Conservation (phyloP, 2,888 invertebrate species). For the Brenthis daphne region DNA sequence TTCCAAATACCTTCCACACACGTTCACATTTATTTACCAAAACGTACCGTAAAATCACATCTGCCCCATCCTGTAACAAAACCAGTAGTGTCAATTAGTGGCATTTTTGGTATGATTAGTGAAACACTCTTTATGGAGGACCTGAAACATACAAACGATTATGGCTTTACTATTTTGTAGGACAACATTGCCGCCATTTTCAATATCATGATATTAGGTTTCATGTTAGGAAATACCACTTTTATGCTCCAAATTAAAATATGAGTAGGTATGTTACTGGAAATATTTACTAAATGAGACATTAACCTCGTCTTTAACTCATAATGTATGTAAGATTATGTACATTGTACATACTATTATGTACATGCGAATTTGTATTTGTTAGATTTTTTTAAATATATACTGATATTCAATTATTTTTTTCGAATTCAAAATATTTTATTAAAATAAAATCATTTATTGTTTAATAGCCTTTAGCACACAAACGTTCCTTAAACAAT, state of each 20-base stretch:
- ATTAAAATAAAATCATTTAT: too few species aligned
- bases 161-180: not conserved
- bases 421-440: too few species aligned
- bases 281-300: not conserved
- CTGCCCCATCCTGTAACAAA: slow-evolving; percentile 74
- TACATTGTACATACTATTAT: too few species aligned
- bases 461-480: too few species aligned
- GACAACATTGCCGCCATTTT: not conserved
- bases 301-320: not conserved
- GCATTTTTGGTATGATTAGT: slow-evolving; percentile 37
- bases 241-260: not conserved
- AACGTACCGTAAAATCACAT: slow-evolving; percentile 63
- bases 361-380: too few species aligned
- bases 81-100: slow-evolving; percentile 44
- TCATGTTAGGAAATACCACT: not conserved
- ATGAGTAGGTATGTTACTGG: not conserved
- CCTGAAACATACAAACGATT: slow-evolving; percentile 35
- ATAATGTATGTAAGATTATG: too few species aligned
- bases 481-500: too few species aligned
- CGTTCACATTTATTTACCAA: too few species aligned
- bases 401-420: too few species aligned
- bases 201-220: slow-evolving; percentile 1
- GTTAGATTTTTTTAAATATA: too few species aligned
- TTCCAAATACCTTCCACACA: too few species aligned
- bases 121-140: slow-evolving; percentile 43